Conservation (phyloP, 2,797 vertebrate genomes). For the Thalassophryne amazonica region DNA sequence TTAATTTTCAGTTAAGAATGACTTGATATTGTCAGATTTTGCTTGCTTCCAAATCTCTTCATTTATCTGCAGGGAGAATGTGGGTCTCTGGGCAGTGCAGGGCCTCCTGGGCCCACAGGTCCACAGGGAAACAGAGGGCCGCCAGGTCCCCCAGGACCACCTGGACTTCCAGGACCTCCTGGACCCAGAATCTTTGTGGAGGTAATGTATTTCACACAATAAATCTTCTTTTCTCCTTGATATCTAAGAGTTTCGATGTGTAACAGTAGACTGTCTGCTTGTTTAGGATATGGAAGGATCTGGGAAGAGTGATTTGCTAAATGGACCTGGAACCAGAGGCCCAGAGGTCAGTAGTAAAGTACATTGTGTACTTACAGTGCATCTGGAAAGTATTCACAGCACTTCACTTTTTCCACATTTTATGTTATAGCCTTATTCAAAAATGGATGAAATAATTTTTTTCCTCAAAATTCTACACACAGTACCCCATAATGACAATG, state of each 20-base stretch:
- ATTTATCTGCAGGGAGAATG: slow-evolving; percentile 81
- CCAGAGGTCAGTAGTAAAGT: slow-evolving; percentile 71
- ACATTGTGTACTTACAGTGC: not conserved
- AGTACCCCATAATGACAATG: too few species aligned
- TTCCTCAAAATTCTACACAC: too few species aligned
- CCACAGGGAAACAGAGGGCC: slow-evolving; percentile 76
- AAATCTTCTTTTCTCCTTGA: not conserved
- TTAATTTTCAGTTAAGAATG: not conserved
- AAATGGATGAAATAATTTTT: too few species aligned
- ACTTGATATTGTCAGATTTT: too few species aligned
- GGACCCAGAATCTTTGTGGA: slow-evolving; percentile 72
- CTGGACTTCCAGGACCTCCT: slow-evolving; percentile 80
- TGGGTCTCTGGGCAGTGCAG: slow-evolving; percentile 73
- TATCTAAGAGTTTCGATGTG: not conserved
- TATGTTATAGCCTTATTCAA: too few species aligned
- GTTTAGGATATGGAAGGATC: slow-evolving; percentile 88
- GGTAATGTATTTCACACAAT: slow-evolving; percentile 64
- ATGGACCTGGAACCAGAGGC: slow-evolving; percentile 56
- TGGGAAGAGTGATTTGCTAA: slow-evolving; percentile 63
- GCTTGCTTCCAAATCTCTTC: too few species aligned
- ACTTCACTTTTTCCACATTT: too few species aligned
- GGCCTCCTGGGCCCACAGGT: slow-evolving; percentile 76
- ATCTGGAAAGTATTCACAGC: too few species aligned
- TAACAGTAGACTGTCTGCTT: slow-evolving; percentile 11
- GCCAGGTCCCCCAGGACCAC: slow-evolving; percentile 80